Evolutionary conservation across 2,888 invertebrate species (phyloP).

Genomic region (Lasioglossum morio): DNA sequence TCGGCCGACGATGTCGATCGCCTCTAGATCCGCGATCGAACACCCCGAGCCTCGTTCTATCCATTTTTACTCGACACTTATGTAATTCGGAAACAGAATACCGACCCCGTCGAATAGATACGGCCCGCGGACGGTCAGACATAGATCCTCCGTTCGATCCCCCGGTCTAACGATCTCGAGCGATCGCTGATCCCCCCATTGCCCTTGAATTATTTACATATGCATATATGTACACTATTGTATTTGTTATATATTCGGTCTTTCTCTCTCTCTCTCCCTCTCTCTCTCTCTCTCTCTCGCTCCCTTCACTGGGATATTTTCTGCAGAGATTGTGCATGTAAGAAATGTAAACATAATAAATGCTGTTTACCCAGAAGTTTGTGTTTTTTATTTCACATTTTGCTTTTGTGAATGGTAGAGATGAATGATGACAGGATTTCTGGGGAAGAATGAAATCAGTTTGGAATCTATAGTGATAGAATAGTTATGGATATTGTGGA

Average conservation of each 20-base stretch:
- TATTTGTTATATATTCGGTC: slow-evolving; percentile 39
- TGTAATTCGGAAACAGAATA: slow-evolving; percentile 60
- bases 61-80: slow-evolving; percentile 58
- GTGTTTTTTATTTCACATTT: slow-evolving; percentile 70
- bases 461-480: background rate
- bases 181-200: background rate
- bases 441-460: background rate
- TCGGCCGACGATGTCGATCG: slow-evolving; percentile 2
- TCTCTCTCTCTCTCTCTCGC: background rate
- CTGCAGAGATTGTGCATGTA: slow-evolving; percentile 62
- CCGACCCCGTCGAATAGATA: slow-evolving; percentile 42
- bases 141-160: slow-evolving; percentile 17
- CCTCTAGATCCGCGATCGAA: background rate
- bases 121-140: slow-evolving; percentile 25
- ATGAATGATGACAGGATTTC: slow-evolving; percentile 11
- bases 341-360: slow-evolving; percentile 64
- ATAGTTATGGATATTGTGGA: background rate
- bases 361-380: slow-evolving; percentile 60
- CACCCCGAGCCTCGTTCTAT: background rate
- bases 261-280: background rate
- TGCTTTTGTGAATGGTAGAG: slow-evolving; percentile 13
- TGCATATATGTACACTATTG: slow-evolving; percentile 9
- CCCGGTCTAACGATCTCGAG: slow-evolving; percentile 6
- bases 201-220: background rate
- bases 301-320: slow-evolving; percentile 13